Percentiles rank a stretch among this genome's conserved stretches.
Conservation (phyloP, 2,888 invertebrate species). For the Oscheius onirici region DNA sequence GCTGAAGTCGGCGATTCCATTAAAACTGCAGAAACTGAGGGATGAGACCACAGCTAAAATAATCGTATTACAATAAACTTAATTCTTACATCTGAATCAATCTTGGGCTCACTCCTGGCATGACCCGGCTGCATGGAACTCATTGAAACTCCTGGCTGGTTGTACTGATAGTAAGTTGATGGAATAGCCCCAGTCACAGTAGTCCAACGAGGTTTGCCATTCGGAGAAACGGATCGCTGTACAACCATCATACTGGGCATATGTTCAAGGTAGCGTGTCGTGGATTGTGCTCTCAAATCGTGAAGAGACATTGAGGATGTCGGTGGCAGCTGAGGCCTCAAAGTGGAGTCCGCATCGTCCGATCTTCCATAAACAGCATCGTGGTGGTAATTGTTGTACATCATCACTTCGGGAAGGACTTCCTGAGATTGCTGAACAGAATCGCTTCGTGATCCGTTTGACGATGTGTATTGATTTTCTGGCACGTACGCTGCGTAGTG, state of each 20-base stretch:
- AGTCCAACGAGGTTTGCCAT: slow-evolving; percentile 27
- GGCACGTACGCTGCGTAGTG: background rate
- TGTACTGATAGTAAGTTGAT: slow-evolving; percentile 24
- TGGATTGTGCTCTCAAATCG: slow-evolving; percentile 19
- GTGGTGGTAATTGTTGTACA: slow-evolving; percentile 34
- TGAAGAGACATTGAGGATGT: slow-evolving; percentile 25
- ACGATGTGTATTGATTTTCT: slow-evolving; percentile 27
- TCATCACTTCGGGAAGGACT: slow-evolving; percentile 34
- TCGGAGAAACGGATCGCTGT: slow-evolving; percentile 28
- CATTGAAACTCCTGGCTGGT: slow-evolving; percentile 10
- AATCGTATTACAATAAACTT: background rate
- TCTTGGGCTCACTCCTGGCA: slow-evolving; percentile 33
- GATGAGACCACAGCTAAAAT: slow-evolving; percentile 34
- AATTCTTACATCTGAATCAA: slow-evolving; percentile 29
- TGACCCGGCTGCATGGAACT: slow-evolving; percentile 12
- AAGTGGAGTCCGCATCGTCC: slow-evolving; percentile 31
- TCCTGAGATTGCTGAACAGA: slow-evolving; percentile 36
- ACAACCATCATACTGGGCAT: background rate
- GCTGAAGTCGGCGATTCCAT: slow-evolving; percentile 23
- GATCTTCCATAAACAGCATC: slow-evolving; percentile 13
- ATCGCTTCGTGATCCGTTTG: slow-evolving; percentile 32
- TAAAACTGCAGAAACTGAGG: slow-evolving; percentile 18
- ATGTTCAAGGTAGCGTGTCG: background rate
- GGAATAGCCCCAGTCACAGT: slow-evolving; percentile 32
- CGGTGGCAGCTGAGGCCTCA: slow-evolving; percentile 20